A percentile compares a stretch with the other conserved stretches of the same genome.
phyloP scores from a whole-genome alignment of 2,797 vertebrate species.

The Alcedo atthis region DNA sequence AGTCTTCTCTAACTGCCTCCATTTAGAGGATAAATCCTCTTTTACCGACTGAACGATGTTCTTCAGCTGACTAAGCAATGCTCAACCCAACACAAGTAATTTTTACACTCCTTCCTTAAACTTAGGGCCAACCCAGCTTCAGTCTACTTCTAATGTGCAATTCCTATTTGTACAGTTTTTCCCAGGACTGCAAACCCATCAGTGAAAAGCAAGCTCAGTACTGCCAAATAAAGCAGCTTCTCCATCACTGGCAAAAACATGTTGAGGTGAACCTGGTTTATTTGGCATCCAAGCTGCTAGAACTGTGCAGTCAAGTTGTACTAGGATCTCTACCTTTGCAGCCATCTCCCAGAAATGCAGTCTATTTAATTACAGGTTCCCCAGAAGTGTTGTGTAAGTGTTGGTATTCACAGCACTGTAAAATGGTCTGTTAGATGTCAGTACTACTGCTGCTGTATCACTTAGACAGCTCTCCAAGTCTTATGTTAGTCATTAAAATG shows the following conservation, averaged over 20 bases:
- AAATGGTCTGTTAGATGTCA: neutral
- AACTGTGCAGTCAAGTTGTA: neutral
- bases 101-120: neutral
- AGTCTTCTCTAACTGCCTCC: neutral
- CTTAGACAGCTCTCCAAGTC: neutral
- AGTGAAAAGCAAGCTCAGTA: neutral
- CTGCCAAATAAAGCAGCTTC: neutral
- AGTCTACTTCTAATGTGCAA: neutral
- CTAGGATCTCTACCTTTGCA: neutral
- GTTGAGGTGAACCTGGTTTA: neutral
- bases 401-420: neutral
- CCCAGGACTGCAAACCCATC: neutral
- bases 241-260: neutral
- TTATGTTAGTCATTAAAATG: neutral
- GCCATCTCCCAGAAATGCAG: neutral
- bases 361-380: accelerated
- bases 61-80: neutral
- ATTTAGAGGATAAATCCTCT: neutral
- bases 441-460: neutral
- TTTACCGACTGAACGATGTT: neutral
- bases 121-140: neutral
- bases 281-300: neutral
- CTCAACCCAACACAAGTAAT: neutral
- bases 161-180: neutral
- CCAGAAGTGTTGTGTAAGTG: neutral